Evolutionary conservation across 2,113 vertebrate genomes (phyloP).

Genomic region (Himantopus leucocephalus): DNA sequence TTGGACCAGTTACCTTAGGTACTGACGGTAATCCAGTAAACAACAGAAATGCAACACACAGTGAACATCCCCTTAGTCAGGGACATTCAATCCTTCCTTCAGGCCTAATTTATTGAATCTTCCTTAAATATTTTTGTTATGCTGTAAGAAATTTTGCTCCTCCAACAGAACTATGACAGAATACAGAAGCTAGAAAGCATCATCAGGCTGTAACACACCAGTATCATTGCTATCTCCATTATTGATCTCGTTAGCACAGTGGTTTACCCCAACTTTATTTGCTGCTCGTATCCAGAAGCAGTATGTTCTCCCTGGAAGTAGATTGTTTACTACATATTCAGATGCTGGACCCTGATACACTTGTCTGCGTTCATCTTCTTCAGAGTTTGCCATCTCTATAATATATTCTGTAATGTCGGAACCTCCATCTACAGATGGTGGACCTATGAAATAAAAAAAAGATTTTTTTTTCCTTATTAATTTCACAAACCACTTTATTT

Average conservation of each 20-base stretch:
- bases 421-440: conserved; percentile 66
- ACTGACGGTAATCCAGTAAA: neutral
- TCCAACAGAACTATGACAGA: neutral
- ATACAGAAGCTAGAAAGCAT: neutral
- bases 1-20: neutral
- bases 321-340: conserved; percentile 57
- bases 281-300: conserved; percentile 75
- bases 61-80: neutral
- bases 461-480: too few relatives aligned
- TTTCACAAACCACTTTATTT: neutral
- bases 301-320: conserved; percentile 72
- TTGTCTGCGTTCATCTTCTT: conserved; percentile 42
- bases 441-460: conserved; percentile 43
- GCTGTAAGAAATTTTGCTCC: neutral
- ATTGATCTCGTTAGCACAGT: neutral
- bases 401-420: conserved; percentile 59
- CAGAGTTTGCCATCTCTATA: conserved; percentile 65
- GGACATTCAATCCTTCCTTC: neutral
- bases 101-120: neutral
- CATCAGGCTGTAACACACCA: neutral
- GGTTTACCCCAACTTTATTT: conserved; percentile 71
- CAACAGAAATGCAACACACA: neutral
- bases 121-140: neutral
- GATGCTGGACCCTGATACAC: conserved; percentile 65
- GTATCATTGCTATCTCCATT: too few relatives aligned